Conservation (phyloP, 2,797 vertebrate genomes). For the Anguilla anguilla region DNA sequence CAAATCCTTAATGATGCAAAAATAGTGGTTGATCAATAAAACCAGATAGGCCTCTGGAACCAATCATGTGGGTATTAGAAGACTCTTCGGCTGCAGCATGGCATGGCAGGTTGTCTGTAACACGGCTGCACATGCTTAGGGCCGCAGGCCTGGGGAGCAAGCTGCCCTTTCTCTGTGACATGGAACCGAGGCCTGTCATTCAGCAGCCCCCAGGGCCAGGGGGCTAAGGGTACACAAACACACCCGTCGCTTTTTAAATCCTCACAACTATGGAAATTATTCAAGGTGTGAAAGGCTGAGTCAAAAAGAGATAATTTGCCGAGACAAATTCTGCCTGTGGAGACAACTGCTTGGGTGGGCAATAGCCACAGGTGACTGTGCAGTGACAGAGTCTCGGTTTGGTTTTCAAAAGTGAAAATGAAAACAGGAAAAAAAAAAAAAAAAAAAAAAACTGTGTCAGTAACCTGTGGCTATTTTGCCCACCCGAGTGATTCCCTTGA, state of each 20-base stretch:
- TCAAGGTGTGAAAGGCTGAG: not conserved
- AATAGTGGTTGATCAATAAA: slow-evolving; percentile 32
- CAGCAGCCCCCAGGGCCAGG: not conserved
- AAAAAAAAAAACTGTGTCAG: not conserved
- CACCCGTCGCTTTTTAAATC: not conserved
- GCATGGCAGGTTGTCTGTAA: slow-evolving; percentile 52
- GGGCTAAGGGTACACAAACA: not conserved
- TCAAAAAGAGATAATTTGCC: not conserved
- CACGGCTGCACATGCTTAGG: slow-evolving; percentile 46
- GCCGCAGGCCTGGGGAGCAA: slow-evolving; percentile 20
- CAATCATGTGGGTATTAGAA: slow-evolving; percentile 36
- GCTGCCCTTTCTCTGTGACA: slow-evolving; percentile 25
- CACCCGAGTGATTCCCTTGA: not conserved
- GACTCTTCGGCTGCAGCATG: slow-evolving; percentile 39
- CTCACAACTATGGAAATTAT: slow-evolving; percentile 7
- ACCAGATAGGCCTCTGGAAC: slow-evolving; percentile 18
- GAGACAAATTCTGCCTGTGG: not conserved
- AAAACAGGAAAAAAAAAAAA: not conserved
- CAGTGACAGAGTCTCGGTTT: not conserved
- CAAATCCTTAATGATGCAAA: slow-evolving; percentile 9
- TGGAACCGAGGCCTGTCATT: not conserved
- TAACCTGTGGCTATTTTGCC: not conserved
- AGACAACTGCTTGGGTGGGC: not conserved
- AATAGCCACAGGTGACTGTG: not conserved
- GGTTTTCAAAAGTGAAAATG: not conserved